Conservation (phyloP, 2,113 vertebrate genomes). For the Lagopus muta region DNA sequence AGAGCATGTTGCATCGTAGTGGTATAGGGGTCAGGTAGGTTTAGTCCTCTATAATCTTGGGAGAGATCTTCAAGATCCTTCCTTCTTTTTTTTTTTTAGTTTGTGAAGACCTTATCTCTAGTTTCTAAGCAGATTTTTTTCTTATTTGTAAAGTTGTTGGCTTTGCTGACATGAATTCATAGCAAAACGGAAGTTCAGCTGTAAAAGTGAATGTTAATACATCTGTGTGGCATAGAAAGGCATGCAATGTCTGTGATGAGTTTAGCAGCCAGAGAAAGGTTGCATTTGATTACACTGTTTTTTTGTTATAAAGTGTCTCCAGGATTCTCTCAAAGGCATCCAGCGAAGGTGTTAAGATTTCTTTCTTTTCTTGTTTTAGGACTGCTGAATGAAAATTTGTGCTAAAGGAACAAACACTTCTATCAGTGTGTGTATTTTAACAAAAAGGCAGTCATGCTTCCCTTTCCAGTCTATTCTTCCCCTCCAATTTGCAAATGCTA, state of each 20-base stretch:
- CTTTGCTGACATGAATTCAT: background rate
- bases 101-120: background rate
- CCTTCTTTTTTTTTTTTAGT: background rate
- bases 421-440: background rate
- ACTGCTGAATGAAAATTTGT: slow-evolving; percentile 12
- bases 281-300: background rate
- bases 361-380: slow-evolving; percentile 3
- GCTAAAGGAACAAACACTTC: background rate
- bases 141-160: background rate
- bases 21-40: background rate
- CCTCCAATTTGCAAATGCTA: background rate
- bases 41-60: background rate
- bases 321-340: background rate
- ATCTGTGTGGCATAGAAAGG: background rate
- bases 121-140: background rate
- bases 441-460: background rate
- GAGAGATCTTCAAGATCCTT: background rate
- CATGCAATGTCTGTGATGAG: background rate
- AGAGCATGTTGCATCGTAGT: background rate
- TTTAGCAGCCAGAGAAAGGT: slow-evolving; percentile 9
- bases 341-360: background rate
- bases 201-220: background rate
- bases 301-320: background rate
- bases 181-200: background rate
- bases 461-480: background rate